A percentile compares a stretch with the other conserved stretches of the same genome.
These are phyloP conservation scores for Zaprionus ornatus DNA, from an alignment of 1,140 invertebrate genomes.

Conservation along the genomic window DNA sequence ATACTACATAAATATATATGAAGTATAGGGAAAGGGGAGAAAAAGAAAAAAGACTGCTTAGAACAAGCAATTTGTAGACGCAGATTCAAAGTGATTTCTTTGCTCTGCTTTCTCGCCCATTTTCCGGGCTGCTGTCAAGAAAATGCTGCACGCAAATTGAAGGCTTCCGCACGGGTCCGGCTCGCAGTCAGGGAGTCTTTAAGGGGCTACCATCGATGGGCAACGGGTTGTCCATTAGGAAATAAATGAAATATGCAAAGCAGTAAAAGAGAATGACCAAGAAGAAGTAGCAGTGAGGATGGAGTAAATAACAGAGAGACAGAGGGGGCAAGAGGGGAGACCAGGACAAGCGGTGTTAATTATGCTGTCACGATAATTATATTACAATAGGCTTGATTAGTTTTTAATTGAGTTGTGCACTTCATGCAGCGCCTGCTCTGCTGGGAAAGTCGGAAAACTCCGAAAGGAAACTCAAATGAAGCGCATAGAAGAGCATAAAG, in stretches of 20 bases:
- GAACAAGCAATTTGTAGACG: conserved; percentile 70
- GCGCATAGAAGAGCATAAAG: conserved; percentile 21
- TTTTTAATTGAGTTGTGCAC: conserved; percentile 78
- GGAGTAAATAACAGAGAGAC: not conserved
- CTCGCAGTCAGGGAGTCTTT: conserved; percentile 27
- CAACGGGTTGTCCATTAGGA: conserved; percentile 64
- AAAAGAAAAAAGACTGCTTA: conserved; percentile 31
- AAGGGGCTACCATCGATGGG: conserved; percentile 59
- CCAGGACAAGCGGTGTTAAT: conserved; percentile 66
- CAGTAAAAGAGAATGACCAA: conserved; percentile 29
- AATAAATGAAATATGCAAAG: conserved; percentile 46
- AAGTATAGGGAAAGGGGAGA: conserved; percentile 12
- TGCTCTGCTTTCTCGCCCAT: conserved; percentile 13
- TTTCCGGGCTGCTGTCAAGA: conserved; percentile 52
- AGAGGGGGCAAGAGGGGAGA: not conserved
- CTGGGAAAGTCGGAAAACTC: not conserved
- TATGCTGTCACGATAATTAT: conserved; percentile 78
- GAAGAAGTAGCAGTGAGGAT: conserved; percentile 10
- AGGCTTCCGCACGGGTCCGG: conserved; percentile 34
- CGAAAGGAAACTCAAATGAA: conserved; percentile 22
- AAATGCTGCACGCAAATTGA: conserved; percentile 65
- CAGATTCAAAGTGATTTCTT: conserved; percentile 52
- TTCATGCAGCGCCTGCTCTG: conserved; percentile 38
- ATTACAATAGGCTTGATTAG: conserved; percentile 82
- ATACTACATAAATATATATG: not conserved